phyloP scores from a whole-genome alignment of 1,140 invertebrate species.

The Gryon sp. region DNA sequence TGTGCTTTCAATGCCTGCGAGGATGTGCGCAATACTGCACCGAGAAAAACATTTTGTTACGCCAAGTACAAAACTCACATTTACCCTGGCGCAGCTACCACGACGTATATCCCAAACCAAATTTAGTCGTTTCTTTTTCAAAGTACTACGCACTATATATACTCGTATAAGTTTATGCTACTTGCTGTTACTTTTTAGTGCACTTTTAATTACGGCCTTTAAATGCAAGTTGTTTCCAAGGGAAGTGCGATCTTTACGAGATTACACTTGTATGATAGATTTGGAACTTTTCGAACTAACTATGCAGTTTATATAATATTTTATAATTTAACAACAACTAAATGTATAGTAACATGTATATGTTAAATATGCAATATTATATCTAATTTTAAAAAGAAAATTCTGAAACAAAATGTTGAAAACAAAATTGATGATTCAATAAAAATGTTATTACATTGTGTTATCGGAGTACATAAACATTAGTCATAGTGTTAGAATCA shows the following conservation, averaged over 20 bases:
- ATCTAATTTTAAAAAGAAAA: no score
- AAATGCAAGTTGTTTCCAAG: not conserved
- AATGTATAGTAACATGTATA: no score
- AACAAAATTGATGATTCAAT: constrained; percentile 7
- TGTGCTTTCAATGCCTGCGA: constrained; percentile 32
- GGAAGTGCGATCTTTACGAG: not conserved
- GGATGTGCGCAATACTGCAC: constrained; percentile 28
- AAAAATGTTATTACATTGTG: constrained; percentile 9
- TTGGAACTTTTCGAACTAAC: no score
- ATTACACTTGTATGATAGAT: not conserved
- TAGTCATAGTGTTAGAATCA: constrained; percentile 9
- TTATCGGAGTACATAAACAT: constrained; percentile 9
- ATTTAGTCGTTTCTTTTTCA: constrained; percentile 17
- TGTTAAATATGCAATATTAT: no score
- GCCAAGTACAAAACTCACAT: constrained; percentile 25
- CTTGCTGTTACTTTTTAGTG: constrained; percentile 1
- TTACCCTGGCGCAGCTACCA: constrained; percentile 12
- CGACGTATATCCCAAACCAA: constrained; percentile 4
- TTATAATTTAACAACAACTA: no score
- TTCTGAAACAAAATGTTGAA: not conserved
- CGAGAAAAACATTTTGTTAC: constrained; percentile 50
- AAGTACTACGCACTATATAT: no score
- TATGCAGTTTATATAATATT: no score
- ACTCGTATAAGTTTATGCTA: constrained; percentile 10
- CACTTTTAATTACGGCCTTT: constrained; percentile 17